Percentiles rank a stretch among this genome's conserved stretches.
Evolutionary conservation across 2,888 invertebrate genomes (phyloP).

Genomic region (Julus scanicus): DNA sequence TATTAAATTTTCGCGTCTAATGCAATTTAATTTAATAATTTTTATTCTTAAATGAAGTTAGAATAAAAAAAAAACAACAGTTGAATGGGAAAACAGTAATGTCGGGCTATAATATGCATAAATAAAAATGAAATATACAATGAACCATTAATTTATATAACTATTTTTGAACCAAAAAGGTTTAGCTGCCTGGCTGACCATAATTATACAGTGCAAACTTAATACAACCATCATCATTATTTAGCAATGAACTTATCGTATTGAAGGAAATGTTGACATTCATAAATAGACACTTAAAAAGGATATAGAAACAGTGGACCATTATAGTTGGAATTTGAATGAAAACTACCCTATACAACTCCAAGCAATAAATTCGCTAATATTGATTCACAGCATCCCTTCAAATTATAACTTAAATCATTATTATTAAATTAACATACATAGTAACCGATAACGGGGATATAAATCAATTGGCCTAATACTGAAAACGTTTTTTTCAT

Average conservation of each 20-base stretch:
- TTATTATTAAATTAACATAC: slow-evolving; percentile 40
- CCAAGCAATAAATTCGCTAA: slow-evolving; percentile 47
- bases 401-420: slow-evolving; percentile 41
- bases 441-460: slow-evolving; percentile 31
- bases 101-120: slow-evolving; percentile 36
- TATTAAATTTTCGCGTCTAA: slow-evolving; percentile 28
- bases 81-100: slow-evolving; percentile 45
- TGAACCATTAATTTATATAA: slow-evolving; percentile 44
- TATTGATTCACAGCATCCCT: slow-evolving; percentile 25
- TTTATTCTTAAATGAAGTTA: slow-evolving; percentile 45
- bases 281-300: slow-evolving; percentile 42
- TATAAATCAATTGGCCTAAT: slow-evolving; percentile 36
- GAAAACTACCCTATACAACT: slow-evolving; percentile 43
- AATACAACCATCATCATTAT: slow-evolving; percentile 16
- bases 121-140: slow-evolving; percentile 45
- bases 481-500: slow-evolving; percentile 20
- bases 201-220: slow-evolving; percentile 43
- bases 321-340: slow-evolving; percentile 39
- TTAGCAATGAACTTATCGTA: slow-evolving; percentile 35
- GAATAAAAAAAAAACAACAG: slow-evolving; percentile 41
- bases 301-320: slow-evolving; percentile 43
- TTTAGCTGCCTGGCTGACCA: slow-evolving; percentile 45
- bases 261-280: slow-evolving; percentile 42
- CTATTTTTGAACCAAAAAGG: slow-evolving; percentile 46
- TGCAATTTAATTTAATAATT: background rate